Percentiles rank a stretch among this genome's conserved stretches.
Evolutionary conservation across 2,888 invertebrate genomes (phyloP).

Genomic region (Tachina grossa): DNA sequence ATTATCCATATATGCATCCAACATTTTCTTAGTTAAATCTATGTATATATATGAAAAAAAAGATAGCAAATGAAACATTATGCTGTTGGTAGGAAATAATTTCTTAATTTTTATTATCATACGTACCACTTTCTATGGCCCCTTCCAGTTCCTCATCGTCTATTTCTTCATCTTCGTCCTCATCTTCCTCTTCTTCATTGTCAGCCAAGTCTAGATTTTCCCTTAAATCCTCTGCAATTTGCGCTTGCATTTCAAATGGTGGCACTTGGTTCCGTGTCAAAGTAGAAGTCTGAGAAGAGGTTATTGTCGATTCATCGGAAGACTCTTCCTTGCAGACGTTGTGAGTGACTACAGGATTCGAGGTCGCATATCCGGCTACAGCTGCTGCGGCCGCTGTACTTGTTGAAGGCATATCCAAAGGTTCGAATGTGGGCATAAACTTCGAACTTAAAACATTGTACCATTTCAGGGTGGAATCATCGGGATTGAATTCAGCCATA

Average conservation of each 20-base stretch:
- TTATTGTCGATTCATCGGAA: constrained; percentile 97
- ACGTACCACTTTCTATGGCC: constrained; percentile 81
- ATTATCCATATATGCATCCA: constrained; percentile 82
- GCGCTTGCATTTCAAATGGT: constrained; percentile 85
- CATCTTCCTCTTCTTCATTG: constrained; percentile 85
- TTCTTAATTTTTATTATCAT: constrained; percentile 36
- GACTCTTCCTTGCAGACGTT: constrained; percentile 90
- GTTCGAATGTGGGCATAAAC: constrained; percentile 86
- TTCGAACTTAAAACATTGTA: constrained; percentile 96
- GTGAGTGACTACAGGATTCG: constrained; percentile 63
- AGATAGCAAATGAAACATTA: constrained; percentile 68
- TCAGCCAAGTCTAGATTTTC: constrained; percentile 81
- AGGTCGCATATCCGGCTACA: constrained; percentile 73
- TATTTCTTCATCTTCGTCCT: constrained; percentile 84
- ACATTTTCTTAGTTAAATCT: constrained; percentile 81
- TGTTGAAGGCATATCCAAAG: constrained; percentile 80
- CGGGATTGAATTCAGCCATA: constrained; percentile 95
- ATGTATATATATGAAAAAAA: neutral
- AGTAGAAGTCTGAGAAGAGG: constrained; percentile 97
- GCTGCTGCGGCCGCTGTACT: constrained; percentile 80
- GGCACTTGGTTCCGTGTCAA: constrained; percentile 93
- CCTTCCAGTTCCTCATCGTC: constrained; percentile 84
- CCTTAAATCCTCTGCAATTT: constrained; percentile 82
- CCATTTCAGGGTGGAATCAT: constrained; percentile 93
- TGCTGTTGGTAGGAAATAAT: neutral